phyloP scores from a whole-genome alignment of 2,888 invertebrate species.

The Catonia carolina region DNA sequence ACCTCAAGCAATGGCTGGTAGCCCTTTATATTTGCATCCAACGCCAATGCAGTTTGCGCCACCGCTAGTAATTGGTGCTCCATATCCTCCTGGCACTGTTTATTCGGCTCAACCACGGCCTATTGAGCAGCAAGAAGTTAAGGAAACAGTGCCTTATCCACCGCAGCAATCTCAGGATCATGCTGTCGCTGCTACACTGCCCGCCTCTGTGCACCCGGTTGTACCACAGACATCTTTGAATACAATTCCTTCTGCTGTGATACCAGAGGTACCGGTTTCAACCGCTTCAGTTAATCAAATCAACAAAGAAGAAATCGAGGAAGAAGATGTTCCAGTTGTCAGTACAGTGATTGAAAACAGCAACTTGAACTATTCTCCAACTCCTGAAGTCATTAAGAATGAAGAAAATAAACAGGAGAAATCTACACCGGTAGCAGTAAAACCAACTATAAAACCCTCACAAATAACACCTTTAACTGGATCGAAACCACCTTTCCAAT shows the following conservation, averaged over 20 bases:
- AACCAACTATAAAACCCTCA: slow-evolving; percentile 32
- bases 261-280: background rate
- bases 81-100: too few relatives aligned
- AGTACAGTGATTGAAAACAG: slow-evolving; percentile 35
- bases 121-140: background rate
- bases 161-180: too few relatives aligned
- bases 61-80: too few relatives aligned
- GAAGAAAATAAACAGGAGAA: background rate
- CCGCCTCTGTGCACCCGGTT: background rate
- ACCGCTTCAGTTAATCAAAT: slow-evolving; percentile 41
- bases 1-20: slow-evolving; percentile 5
- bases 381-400: slow-evolving; percentile 1
- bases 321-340: background rate
- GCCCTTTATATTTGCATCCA: background rate
- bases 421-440: slow-evolving; percentile 4
- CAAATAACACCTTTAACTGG: slow-evolving; percentile 35
- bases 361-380: slow-evolving; percentile 41
- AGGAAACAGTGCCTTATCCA: background rate
- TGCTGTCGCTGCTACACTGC: background rate
- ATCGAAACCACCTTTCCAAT: slow-evolving; percentile 29
- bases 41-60: background rate
- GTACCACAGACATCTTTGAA: background rate
- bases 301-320: slow-evolving; percentile 39
- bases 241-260: background rate
- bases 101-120: background rate